Conservation (phyloP, 23 tunicate species). For the Corella eumyota region DNA sequence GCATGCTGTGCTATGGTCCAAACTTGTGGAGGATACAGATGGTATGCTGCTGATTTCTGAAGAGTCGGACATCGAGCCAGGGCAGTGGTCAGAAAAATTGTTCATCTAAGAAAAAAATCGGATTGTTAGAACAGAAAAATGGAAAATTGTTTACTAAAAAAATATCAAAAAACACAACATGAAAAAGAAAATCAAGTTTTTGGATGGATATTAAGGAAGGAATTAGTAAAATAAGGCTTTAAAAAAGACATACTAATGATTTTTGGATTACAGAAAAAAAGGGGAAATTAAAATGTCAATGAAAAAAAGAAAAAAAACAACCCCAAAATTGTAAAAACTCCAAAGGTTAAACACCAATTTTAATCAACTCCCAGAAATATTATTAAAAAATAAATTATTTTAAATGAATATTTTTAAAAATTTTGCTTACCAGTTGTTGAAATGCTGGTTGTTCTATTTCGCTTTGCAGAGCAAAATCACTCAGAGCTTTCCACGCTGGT, state of each 20-base stretch:
- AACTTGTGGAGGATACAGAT: conserved; percentile 70
- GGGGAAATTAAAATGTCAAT: too few species aligned
- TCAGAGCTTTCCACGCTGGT: conserved; percentile 92
- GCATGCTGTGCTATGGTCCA: conserved; percentile 41
- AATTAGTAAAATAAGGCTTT: too few species aligned
- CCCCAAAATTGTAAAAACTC: too few species aligned
- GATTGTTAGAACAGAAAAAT: not conserved
- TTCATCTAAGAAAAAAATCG: conserved; percentile 22
- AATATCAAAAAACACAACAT: too few species aligned
- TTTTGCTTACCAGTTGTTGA: conserved; percentile 72
- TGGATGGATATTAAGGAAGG: not conserved
- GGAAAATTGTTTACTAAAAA: not conserved
- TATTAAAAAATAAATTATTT: too few species aligned
- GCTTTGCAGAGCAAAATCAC: conserved; percentile 78
- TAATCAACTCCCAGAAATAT: too few species aligned
- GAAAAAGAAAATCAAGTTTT: not conserved
- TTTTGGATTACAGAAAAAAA: too few species aligned
- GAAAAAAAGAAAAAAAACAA: too few species aligned
- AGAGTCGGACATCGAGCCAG: conserved; percentile 76
- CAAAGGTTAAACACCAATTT: too few species aligned
- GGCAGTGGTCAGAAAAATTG: conserved; percentile 81
- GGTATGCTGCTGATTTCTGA: conserved; percentile 88
- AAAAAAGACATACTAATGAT: too few species aligned
- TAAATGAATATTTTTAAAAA: not conserved
- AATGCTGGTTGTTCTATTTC: conserved; percentile 90